Evolutionary conservation across 2,113 vertebrate genomes (phyloP).

Genomic region (Telmatochromis bifrenatus): DNA sequence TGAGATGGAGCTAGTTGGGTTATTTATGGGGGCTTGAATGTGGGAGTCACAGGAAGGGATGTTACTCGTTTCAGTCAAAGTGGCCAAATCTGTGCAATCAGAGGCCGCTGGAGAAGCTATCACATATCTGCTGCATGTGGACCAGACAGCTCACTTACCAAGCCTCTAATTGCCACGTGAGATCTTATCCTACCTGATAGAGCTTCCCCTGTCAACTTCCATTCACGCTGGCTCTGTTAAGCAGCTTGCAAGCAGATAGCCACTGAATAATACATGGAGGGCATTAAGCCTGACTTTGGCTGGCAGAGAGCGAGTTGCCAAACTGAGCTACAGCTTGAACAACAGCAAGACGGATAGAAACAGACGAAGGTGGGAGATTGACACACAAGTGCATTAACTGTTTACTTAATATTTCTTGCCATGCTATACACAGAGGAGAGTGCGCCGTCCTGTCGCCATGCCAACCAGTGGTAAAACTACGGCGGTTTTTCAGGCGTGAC

Average conservation of each 20-base stretch:
- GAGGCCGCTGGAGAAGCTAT: not conserved
- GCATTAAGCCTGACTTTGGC: slow-evolving; percentile 32
- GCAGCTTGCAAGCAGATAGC: slow-evolving; percentile 34
- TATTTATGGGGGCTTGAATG: not conserved
- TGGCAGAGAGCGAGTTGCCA: slow-evolving; percentile 22
- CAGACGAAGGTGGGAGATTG: not conserved
- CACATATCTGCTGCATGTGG: slow-evolving; percentile 11
- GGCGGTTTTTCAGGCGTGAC: slow-evolving; percentile 8
- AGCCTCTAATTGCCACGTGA: slow-evolving; percentile 50
- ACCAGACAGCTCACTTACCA: slow-evolving; percentile 53
- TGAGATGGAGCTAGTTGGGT: not conserved
- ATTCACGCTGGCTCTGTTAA: slow-evolving; percentile 27
- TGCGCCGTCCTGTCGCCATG: slow-evolving; percentile 31
- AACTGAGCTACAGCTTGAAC: not conserved
- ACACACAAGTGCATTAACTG: not conserved
- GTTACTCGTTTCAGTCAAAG: slow-evolving; percentile 8
- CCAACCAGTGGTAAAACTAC: slow-evolving; percentile 33
- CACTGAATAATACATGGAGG: slow-evolving; percentile 57
- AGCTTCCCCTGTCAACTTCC: slow-evolving; percentile 41
- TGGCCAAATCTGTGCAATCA: slow-evolving; percentile 21
- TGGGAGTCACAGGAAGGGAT: not conserved
- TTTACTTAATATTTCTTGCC: slow-evolving; percentile 1
- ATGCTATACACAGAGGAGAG: not conserved
- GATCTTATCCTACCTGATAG: slow-evolving; percentile 48
- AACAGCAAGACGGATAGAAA: not conserved